Conservation (phyloP, 2,888 invertebrate species). For the Cantharis rufa region DNA sequence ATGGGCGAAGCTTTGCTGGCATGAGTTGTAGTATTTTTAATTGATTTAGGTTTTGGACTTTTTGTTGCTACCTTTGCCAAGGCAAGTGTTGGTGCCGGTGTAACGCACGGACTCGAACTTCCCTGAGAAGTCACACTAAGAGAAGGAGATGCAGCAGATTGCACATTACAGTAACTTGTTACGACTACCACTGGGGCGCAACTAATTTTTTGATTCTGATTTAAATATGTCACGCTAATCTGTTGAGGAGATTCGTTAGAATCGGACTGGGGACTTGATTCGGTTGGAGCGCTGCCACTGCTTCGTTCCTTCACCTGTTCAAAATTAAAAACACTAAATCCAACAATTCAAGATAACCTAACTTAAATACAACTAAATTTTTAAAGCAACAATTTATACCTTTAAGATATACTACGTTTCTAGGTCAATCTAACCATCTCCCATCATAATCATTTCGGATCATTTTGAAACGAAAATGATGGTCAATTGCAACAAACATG, state of each 20-base stretch:
- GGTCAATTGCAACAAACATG: not conserved
- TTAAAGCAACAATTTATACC: not conserved
- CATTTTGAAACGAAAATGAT: not conserved
- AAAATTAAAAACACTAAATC: not conserved
- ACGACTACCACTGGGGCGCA: slow-evolving; percentile 61
- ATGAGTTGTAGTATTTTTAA: slow-evolving; percentile 62
- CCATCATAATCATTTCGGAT: too few species aligned
- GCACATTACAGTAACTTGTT: slow-evolving; percentile 59
- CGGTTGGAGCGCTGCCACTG: slow-evolving; percentile 55
- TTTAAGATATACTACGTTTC: not conserved
- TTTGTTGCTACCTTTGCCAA: slow-evolving; percentile 47
- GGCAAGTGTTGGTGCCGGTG: slow-evolving; percentile 58
- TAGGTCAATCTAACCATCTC: not conserved
- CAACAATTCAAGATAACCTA: not conserved
- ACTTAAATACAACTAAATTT: not conserved
- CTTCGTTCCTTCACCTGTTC: slow-evolving; percentile 78
- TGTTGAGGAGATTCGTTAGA: slow-evolving; percentile 51
- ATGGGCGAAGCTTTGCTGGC: slow-evolving; percentile 68
- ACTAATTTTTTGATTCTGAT: slow-evolving; percentile 56
- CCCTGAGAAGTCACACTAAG: slow-evolving; percentile 63
- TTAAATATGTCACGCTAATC: slow-evolving; percentile 61
- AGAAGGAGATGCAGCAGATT: slow-evolving; percentile 61
- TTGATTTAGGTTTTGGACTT: slow-evolving; percentile 60
- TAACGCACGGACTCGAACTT: slow-evolving; percentile 63
- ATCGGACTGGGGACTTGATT: slow-evolving; percentile 39